phyloP scores from a whole-genome alignment of 2,797 vertebrate species.

The Clarias pachynema region DNA sequence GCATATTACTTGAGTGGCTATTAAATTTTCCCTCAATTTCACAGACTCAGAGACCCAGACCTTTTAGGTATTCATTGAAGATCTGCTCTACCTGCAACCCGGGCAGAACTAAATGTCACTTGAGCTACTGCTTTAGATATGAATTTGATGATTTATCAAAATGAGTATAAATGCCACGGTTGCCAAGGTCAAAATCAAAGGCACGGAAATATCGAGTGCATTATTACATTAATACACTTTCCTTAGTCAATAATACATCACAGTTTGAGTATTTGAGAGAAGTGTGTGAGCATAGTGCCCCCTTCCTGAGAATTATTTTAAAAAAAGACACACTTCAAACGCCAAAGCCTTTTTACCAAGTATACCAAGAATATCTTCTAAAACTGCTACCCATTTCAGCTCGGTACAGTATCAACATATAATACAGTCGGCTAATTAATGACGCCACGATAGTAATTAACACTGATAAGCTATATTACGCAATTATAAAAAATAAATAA shows the following conservation, averaged over 20 bases:
- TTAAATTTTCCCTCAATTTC: not conserved
- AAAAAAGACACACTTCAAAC: slow-evolving; percentile 13
- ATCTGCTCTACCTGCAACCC: slow-evolving; percentile 36
- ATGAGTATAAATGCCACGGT: slow-evolving; percentile 51
- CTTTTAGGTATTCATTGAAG: slow-evolving; percentile 54
- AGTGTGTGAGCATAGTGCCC: slow-evolving; percentile 67
- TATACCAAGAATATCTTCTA: not conserved
- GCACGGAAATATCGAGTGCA: slow-evolving; percentile 40
- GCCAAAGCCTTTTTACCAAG: slow-evolving; percentile 19
- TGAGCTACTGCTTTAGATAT: slow-evolving; percentile 47
- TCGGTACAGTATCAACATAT: not conserved
- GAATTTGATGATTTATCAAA: slow-evolving; percentile 52
- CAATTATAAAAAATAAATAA: slow-evolving; percentile 2
- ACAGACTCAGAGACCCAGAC: slow-evolving; percentile 50
- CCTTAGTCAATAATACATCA: slow-evolving; percentile 39
- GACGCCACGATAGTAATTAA: slow-evolving; percentile 14
- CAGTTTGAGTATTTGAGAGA: slow-evolving; percentile 34
- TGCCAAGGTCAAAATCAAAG: slow-evolving; percentile 49
- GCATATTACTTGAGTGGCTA: not conserved
- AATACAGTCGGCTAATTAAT: slow-evolving; percentile 18
- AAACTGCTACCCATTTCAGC: not conserved
- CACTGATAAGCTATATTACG: slow-evolving; percentile 4
- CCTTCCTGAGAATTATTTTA: slow-evolving; percentile 51
- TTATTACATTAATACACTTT: slow-evolving; percentile 48
- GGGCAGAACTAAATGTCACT: slow-evolving; percentile 49